phyloP scores from a whole-genome alignment of 2,888 invertebrate species.

The Gordius sp. region DNA sequence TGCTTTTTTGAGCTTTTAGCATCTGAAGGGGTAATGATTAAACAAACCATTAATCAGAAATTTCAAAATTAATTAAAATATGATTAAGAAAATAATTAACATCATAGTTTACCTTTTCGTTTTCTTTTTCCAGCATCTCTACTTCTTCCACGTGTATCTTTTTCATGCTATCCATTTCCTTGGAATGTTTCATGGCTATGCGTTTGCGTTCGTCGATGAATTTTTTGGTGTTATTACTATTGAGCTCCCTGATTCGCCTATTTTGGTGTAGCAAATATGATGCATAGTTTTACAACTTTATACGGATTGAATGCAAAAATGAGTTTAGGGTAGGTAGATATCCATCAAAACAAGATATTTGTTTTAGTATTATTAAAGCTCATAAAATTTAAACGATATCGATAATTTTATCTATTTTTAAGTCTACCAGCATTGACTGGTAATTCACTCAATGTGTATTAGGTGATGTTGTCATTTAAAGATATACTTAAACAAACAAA shows the following conservation, averaged over 20 bases:
- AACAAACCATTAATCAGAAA: not conserved
- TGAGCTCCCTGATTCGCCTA: constrained; percentile 62
- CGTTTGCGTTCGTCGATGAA: constrained; percentile 78
- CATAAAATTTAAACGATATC: no score
- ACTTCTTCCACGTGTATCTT: constrained; percentile 26
- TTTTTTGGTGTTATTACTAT: constrained; percentile 84
- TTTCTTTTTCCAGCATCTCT: constrained; percentile 27
- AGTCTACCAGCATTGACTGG: no score
- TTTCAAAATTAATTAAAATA: not conserved
- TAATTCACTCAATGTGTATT: no score
- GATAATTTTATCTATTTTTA: no score
- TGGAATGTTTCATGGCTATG: constrained; percentile 37
- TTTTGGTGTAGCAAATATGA: no score
- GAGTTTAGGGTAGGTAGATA: no score
- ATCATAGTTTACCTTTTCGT: constrained; percentile 20
- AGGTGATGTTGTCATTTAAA: no score
- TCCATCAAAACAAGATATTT: no score
- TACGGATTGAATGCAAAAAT: no score
- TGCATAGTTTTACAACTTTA: no score
- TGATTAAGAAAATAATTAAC: not conserved
- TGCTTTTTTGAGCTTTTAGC: constrained; percentile 2
- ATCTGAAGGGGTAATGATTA: not conserved
- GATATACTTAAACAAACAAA: no score
- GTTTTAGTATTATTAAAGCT: no score
- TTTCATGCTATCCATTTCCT: constrained; percentile 23